Conservation (phyloP, 2,888 invertebrate species). For the Orgyia antiqua region DNA sequence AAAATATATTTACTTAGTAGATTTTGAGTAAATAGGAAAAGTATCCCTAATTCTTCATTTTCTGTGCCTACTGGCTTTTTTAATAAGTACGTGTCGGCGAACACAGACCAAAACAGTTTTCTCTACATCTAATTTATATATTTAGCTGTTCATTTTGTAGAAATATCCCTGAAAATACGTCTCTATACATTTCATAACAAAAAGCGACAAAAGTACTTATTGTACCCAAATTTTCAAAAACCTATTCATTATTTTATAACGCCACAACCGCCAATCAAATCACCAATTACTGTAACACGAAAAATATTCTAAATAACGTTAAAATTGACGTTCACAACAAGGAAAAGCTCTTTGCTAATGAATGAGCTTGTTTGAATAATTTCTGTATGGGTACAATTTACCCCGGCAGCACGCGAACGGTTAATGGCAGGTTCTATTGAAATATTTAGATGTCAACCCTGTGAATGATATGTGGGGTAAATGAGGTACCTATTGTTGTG, state of each 20-base stretch:
- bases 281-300: slow-evolving; percentile 31
- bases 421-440: slow-evolving; percentile 25
- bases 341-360: slow-evolving; percentile 49
- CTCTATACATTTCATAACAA: too few relatives aligned
- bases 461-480: slow-evolving; percentile 8
- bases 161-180: too few relatives aligned
- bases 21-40: too few relatives aligned
- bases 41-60: too few relatives aligned
- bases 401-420: slow-evolving; percentile 26
- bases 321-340: slow-evolving; percentile 33
- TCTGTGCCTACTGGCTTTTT: too few relatives aligned
- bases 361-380: slow-evolving; percentile 43
- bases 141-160: too few relatives aligned
- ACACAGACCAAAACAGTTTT: too few relatives aligned
- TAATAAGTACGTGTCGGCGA: too few relatives aligned
- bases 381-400: slow-evolving; percentile 25
- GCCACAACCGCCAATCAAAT: slow-evolving; percentile 28
- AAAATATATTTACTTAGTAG: too few relatives aligned
- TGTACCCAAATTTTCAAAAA: too few relatives aligned
- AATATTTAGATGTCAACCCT: slow-evolving; percentile 25
- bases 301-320: slow-evolving; percentile 16
- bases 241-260: slow-evolving; percentile 12
- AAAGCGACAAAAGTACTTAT: too few relatives aligned
- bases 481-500: slow-evolving; percentile 5
- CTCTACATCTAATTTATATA: too few relatives aligned